Evolutionary conservation across 2,797 vertebrate genomes (phyloP).

Genomic region (Alfaro cultratus): DNA sequence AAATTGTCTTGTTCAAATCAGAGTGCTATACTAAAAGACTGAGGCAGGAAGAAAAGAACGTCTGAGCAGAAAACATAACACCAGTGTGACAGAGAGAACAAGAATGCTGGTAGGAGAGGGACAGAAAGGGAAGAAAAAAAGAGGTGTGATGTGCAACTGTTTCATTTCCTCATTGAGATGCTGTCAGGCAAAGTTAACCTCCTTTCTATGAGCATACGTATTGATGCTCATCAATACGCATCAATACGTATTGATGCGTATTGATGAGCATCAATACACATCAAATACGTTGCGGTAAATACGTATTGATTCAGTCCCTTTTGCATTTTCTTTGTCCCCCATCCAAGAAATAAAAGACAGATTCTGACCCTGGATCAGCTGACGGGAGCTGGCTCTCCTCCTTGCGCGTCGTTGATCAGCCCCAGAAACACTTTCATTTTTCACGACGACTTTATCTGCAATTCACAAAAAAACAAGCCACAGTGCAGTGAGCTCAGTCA

Average conservation of each 20-base stretch:
- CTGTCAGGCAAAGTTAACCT: constrained; percentile 71
- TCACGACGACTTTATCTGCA: constrained; percentile 71
- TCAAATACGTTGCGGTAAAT: constrained; percentile 60
- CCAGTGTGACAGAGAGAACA: constrained; percentile 17
- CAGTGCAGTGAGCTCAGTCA: constrained; percentile 33
- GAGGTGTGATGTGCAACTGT: constrained; percentile 25
- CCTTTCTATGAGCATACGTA: constrained; percentile 47
- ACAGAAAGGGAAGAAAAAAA: neutral
- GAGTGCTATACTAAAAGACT: neutral
- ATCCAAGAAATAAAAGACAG: constrained; percentile 33
- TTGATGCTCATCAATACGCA: too few relatives aligned
- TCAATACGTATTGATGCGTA: too few relatives aligned
- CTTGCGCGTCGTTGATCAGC: constrained; percentile 50
- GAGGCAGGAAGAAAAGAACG: neutral
- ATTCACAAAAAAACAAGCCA: constrained; percentile 61
- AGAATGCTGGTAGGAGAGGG: constrained; percentile 11
- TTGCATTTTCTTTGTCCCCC: constrained; percentile 52
- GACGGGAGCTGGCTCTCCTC: constrained; percentile 26
- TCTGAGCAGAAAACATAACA: neutral
- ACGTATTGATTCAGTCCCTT: constrained; percentile 72
- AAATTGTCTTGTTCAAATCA: constrained; percentile 1
- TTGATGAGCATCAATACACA: too few relatives aligned
- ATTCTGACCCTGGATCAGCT: constrained; percentile 47
- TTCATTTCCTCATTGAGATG: constrained; percentile 72
- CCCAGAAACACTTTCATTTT: constrained; percentile 69